These are phyloP conservation scores for Neotoxoptera formosana DNA, from an alignment of 1,140 invertebrate genomes.

Conservation along the genomic window DNA sequence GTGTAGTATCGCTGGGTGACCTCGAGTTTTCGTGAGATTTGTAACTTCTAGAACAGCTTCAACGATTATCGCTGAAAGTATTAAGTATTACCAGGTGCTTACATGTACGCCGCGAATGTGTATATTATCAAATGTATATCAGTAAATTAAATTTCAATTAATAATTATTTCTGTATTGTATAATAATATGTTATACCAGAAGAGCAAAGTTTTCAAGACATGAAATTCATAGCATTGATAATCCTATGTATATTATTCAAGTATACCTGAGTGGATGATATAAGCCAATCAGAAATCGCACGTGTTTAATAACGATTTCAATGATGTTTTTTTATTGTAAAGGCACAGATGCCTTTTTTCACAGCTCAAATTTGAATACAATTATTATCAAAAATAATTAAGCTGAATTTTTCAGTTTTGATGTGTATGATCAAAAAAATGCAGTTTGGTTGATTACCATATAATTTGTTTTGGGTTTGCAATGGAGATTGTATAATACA, in stretches of 20 bases:
- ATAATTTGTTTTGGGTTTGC: not conserved
- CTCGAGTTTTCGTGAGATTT: slow-evolving; percentile 7
- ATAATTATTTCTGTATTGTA: not conserved
- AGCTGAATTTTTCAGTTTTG: not conserved
- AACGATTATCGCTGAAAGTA: slow-evolving; percentile 15
- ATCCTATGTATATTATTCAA: not conserved
- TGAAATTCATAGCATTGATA: not conserved
- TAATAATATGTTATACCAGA: not conserved
- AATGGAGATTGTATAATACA: not conserved
- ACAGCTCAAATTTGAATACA: not conserved
- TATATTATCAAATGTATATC: not conserved
- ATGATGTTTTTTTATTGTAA: not conserved
- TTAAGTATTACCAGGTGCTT: not conserved
- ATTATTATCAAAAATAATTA: not conserved
- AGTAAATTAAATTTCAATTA: slow-evolving; percentile 9
- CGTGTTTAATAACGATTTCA: not conserved
- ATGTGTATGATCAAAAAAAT: not conserved
- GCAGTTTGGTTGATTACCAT: not conserved
- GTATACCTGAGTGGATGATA: not conserved
- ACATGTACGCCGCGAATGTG: not conserved
- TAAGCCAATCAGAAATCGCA: not conserved
- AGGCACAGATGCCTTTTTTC: too few species aligned
- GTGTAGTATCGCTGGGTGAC: not conserved
- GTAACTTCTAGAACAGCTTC: not conserved
- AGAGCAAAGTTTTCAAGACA: not conserved